Evolutionary conservation across 2,113 vertebrate species (phyloP).

Genomic region (Bos javanicus): DNA sequence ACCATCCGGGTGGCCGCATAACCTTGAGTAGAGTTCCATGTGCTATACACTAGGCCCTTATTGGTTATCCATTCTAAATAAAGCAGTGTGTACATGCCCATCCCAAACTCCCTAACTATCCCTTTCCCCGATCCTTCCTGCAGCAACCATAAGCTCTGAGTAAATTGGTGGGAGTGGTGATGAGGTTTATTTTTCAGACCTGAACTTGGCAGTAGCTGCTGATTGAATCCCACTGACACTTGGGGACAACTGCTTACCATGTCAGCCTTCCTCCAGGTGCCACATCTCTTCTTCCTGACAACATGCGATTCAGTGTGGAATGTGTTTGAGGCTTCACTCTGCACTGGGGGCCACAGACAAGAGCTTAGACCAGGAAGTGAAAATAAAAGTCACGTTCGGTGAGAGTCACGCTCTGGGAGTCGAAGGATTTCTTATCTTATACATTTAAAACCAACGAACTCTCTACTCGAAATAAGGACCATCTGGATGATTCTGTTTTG

Average conservation of each 20-base stretch:
- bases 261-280: neutral
- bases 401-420: neutral
- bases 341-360: neutral
- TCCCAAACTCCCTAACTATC: neutral
- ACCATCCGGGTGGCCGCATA: neutral
- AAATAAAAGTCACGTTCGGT: neutral
- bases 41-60: neutral
- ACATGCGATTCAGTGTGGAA: fast-evolving
- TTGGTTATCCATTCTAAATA: neutral
- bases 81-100: neutral
- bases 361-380: neutral
- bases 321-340: neutral
- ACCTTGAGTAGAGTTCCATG: neutral
- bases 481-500: conserved; percentile 76
- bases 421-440: conserved; percentile 24
- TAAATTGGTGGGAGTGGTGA: neutral
- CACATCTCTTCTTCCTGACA: neutral
- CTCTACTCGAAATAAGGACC: conserved; percentile 61
- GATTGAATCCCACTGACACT: neutral
- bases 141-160: neutral
- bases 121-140: fast-evolving
- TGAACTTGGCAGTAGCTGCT: neutral
- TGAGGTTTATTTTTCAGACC: neutral
- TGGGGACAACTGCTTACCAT: neutral
- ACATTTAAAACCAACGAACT: conserved; percentile 49